Evolutionary conservation across 2,888 invertebrate genomes (phyloP), one percentile per base, ranked within the genome.

Genomic region (Drosophila acutilabella): DNA sequence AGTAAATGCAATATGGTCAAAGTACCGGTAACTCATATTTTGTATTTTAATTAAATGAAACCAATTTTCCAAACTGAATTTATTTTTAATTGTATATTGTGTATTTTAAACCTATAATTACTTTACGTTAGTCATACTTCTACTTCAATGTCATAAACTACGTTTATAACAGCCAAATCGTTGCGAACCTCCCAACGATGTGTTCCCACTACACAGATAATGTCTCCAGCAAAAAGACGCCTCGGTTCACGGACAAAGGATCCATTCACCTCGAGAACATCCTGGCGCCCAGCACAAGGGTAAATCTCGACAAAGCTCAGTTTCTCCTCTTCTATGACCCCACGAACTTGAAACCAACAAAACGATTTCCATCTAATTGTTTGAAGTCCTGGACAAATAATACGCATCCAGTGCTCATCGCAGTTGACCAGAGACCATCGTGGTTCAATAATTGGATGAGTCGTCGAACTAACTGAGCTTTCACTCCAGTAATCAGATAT

Each of bases 251-350:
- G 38, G 13, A 58, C n/a, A 3, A 11, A 10, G 3, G 47, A 13
- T 2, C 16, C 23, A n/a, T 58, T 58, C 3, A 58, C 47, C 20
- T 26, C 16, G 1, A 58, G 38, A 0, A 48, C 26, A n/a, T 13
- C 47, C n/a, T 58, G 47, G 7, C 57, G 57, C 1, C 40, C 57
- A 13, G 57, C 16, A 26, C 38, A 16, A 6, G 57, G 40, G 3
- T 48, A 18, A n/a, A 58, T 58, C 40, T 58, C 47, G n/a, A 26
- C 47, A 58, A 26, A 58, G n/a, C 38, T 40, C 14, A 40, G 45
- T n/a, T 18, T 5, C 5, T 18, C 57, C 1, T 36, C 16, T 13
- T n/a, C 16, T 8, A 13, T 13, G 1, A 48, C 16, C 7, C 47
- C 47, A n/a, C 47, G n/a, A 16, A 57, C 23, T 6, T 13, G 8